Evolutionary conservation across 2,888 invertebrate species (phyloP).

Genomic region (Atrina japonica): DNA sequence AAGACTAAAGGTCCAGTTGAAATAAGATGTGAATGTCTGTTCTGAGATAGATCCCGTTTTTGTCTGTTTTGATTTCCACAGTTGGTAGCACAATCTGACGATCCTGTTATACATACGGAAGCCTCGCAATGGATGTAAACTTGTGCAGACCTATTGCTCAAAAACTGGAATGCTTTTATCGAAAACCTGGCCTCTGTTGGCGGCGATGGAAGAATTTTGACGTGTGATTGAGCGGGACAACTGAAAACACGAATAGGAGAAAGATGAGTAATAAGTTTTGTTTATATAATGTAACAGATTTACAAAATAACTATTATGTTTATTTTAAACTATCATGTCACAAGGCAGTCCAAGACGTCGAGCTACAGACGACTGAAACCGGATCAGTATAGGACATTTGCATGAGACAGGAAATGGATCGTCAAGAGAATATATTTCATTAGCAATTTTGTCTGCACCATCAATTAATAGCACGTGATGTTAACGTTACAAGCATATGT

Average conservation of each 20-base stretch:
- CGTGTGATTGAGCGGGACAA: conserved; percentile 43
- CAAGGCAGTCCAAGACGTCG: no score
- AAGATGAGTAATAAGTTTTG: no score
- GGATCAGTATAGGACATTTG: no score
- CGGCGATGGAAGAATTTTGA: conserved; percentile 38
- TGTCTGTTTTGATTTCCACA: conserved; percentile 42
- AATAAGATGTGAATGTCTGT: conserved; percentile 43
- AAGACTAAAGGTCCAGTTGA: conserved; percentile 52
- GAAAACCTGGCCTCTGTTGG: conserved; percentile 48
- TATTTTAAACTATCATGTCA: no score
- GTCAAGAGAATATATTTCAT: no score
- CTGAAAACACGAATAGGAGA: conserved; percentile 25
- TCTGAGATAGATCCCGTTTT: conserved; percentile 12
- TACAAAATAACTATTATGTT: no score
- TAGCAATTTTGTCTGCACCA: no score
- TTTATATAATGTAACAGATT: no score
- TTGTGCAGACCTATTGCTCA: conserved; percentile 38
- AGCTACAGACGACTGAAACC: no score
- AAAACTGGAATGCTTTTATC: conserved; percentile 56
- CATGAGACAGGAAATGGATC: no score
- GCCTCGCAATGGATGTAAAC: conserved; percentile 56
- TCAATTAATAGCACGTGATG: no score
- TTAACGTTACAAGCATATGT: no score
- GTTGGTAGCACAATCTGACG: conserved; percentile 39
- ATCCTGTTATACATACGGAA: conserved; percentile 43